Conservation (phyloP, 2,797 vertebrate genomes). For the Cossypha heuglini region DNA sequence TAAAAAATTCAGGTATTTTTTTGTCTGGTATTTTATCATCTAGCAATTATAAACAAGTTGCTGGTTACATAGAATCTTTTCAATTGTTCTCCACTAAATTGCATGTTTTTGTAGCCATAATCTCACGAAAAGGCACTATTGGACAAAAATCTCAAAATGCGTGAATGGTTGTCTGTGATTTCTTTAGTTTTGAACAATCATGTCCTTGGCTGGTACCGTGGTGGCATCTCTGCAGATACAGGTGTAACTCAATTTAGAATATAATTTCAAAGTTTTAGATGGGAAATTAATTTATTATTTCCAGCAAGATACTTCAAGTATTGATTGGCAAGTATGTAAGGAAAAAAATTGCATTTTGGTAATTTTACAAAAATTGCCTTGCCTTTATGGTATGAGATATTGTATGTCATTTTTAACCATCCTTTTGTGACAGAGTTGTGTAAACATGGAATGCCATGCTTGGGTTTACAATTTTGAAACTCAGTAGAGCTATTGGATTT, state of each 20-base stretch:
- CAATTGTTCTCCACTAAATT: not conserved
- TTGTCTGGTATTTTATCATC: not conserved
- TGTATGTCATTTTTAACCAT: not conserved
- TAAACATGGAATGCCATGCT: not conserved
- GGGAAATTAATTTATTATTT: not conserved
- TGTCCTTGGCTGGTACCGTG: not conserved
- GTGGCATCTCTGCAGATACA: not conserved
- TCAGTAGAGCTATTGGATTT: not conserved
- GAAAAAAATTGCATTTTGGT: not conserved
- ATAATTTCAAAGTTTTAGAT: not conserved
- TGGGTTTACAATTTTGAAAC: not conserved
- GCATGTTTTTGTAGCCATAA: not conserved
- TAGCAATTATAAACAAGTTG: not conserved
- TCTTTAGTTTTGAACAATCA: not conserved
- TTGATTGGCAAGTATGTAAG: not conserved
- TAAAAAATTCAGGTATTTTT: not conserved
- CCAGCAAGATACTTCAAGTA: fast-evolving
- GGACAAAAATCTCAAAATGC: not conserved
- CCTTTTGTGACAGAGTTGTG: not conserved
- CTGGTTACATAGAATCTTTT: not conserved
- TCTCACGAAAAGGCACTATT: not conserved
- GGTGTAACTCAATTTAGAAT: not conserved
- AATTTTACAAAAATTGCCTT: not conserved
- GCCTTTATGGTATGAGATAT: not conserved
- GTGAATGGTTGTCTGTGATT: fast-evolving